These are phyloP conservation scores for Eupithecia tripunctaria DNA, from an alignment of 2,888 invertebrate species.

Conservation along the genomic window DNA sequence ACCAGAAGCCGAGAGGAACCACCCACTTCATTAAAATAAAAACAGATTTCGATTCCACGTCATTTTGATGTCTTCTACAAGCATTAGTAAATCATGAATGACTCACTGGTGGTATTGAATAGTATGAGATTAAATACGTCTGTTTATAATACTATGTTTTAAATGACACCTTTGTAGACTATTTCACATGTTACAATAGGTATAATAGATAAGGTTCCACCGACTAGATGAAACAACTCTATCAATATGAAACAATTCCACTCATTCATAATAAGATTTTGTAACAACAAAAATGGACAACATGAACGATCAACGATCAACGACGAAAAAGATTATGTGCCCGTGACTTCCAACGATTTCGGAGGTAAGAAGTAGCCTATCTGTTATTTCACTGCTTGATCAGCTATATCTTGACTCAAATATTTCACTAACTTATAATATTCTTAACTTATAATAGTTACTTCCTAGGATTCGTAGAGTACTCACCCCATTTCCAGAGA, in stretches of 20 bases:
- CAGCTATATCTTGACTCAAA: not conserved
- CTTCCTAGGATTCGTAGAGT: not conserved
- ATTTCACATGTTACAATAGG: not conserved
- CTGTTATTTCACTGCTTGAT: not conserved
- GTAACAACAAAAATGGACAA: not conserved
- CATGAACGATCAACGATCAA: not conserved
- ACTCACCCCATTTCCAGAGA: conserved; percentile 84
- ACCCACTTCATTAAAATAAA: not conserved
- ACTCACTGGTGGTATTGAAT: not conserved
- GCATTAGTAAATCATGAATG: not conserved
- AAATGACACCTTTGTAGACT: not conserved
- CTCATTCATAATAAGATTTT: not conserved
- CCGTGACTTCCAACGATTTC: not conserved
- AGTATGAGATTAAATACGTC: not conserved
- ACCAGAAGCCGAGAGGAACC: not conserved
- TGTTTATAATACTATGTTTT: not conserved
- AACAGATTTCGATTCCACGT: not conserved
- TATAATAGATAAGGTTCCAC: not conserved
- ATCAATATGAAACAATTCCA: not conserved
- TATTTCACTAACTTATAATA: not conserved
- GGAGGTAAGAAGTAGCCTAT: not conserved
- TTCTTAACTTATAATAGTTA: no score
- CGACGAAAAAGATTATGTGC: no score
- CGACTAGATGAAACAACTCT: not conserved
- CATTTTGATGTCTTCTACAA: not conserved